Evolutionary conservation across 2,113 vertebrate genomes (phyloP).

Genomic region (Stegastes partitus): DNA sequence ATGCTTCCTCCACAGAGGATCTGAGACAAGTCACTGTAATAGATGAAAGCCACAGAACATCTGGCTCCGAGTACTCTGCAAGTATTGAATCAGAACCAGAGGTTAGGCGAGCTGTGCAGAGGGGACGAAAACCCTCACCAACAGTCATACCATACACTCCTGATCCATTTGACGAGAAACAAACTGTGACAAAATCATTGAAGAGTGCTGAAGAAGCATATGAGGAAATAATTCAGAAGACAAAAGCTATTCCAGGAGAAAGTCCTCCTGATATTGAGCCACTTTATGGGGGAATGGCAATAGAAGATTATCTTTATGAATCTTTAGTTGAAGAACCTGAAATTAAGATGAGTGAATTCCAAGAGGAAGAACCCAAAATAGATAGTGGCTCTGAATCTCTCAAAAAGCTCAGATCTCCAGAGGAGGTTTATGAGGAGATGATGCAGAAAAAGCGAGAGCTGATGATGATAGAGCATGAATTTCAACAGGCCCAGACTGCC

Average conservation of each 20-base stretch:
- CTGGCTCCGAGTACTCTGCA: conserved; percentile 92
- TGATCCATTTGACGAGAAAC: conserved; percentile 85
- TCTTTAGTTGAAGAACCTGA: conserved; percentile 92
- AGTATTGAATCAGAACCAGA: conserved; percentile 92
- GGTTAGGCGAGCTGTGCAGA: conserved; percentile 77
- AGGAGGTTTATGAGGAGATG: conserved; percentile 91
- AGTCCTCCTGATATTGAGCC: conserved; percentile 94
- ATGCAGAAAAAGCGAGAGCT: conserved; percentile 87
- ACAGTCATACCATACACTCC: conserved; percentile 86
- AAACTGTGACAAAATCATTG: conserved; percentile 78
- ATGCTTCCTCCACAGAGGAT: conserved; percentile 91
- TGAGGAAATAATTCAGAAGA: conserved; percentile 94
- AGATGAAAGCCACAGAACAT: conserved; percentile 89
- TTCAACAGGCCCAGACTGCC: conserved; percentile 85
- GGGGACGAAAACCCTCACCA: conserved; percentile 85
- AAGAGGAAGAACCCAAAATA: conserved; percentile 80
- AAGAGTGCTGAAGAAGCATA: conserved; percentile 95
- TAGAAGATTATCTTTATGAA: conserved; percentile 98
- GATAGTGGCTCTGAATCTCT: conserved; percentile 80
- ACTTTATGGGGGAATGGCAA: conserved; percentile 96
- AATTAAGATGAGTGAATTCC: conserved; percentile 74
- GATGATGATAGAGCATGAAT: conserved; percentile 88
- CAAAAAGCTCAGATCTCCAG: conserved; percentile 87
- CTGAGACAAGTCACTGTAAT: conserved; percentile 88
- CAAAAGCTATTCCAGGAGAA: conserved; percentile 88